Evolutionary conservation across 2,888 invertebrate genomes (phyloP).

Genomic region (Hedya salicella): DNA sequence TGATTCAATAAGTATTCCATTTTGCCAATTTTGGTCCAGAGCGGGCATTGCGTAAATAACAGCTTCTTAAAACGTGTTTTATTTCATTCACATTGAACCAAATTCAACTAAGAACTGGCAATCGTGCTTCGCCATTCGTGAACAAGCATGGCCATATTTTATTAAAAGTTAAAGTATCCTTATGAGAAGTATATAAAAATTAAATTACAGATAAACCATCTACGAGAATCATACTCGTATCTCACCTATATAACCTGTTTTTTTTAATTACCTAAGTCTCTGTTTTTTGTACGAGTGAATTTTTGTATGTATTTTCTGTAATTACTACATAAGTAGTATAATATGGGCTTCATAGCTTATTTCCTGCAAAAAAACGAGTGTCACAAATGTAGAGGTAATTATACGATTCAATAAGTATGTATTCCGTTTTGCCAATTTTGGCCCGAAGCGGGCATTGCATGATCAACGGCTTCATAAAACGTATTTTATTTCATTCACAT

Average conservation of each 20-base stretch:
- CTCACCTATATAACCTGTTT: too few relatives aligned
- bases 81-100: conserved; percentile 20
- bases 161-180: conserved; percentile 62
- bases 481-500: conserved; percentile 13
- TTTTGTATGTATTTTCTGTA: too few relatives aligned
- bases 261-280: too few relatives aligned
- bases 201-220: too few relatives aligned
- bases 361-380: too few relatives aligned
- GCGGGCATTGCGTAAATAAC: background rate
- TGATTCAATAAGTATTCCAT: too few relatives aligned
- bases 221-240: too few relatives aligned
- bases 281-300: too few relatives aligned
- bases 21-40: background rate
- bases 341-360: too few relatives aligned
- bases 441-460: background rate
- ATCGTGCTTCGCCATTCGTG: conserved; percentile 28
- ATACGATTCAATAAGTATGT: too few relatives aligned
- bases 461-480: background rate
- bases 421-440: background rate
- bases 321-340: too few relatives aligned
- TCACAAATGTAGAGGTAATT: too few relatives aligned
- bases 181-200: conserved; percentile 42
- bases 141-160: conserved; percentile 58
- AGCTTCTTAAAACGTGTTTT: background rate
- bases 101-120: conserved; percentile 37